Percentiles rank a stretch among this genome's conserved stretches.
These are phyloP conservation scores for Hippocampus kuda DNA, from an alignment of 2,797 vertebrate genomes.

Conservation along the genomic window DNA sequence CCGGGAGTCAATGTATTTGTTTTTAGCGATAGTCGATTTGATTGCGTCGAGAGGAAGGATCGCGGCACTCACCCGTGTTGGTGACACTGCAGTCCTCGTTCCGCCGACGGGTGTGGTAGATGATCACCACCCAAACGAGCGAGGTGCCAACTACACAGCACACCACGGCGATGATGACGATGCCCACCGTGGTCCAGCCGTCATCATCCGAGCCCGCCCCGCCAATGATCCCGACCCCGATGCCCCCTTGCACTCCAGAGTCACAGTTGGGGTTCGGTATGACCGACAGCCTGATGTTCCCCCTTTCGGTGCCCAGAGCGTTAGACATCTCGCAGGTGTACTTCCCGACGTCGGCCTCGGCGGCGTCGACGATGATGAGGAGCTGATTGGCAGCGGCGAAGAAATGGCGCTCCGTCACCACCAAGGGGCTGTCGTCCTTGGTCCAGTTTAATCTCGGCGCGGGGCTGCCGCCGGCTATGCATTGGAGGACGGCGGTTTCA, in stretches of 20 bases:
- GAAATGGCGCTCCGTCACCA: conserved; percentile 89
- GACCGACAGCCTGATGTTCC: conserved; percentile 79
- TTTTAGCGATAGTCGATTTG: too few relatives aligned
- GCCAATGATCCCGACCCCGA: conserved; percentile 7
- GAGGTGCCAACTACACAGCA: conserved; percentile 98
- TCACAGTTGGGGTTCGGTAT: conserved; percentile 89
- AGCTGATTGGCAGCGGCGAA: conserved; percentile 94
- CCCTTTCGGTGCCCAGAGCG: conserved; percentile 83
- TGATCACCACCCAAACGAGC: conserved; percentile 96
- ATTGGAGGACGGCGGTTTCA: conserved; percentile 90
- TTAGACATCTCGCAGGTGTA: conserved; percentile 98
- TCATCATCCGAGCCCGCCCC: conserved; percentile 67
- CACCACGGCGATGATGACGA: conserved; percentile 95
- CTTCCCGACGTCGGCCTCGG: conserved; percentile 79
- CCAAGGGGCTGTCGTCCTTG: conserved; percentile 85
- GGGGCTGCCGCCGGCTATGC: conserved; percentile 90
- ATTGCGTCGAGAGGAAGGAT: not conserved
- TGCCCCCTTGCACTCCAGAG: conserved; percentile 61
- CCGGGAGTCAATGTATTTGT: too few relatives aligned
- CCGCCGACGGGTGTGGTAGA: conserved; percentile 91
- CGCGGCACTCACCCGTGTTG: conserved; percentile 73
- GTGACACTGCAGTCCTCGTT: conserved; percentile 93
- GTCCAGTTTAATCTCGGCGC: conserved; percentile 89
- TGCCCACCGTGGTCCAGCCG: conserved; percentile 89
- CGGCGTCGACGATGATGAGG: conserved; percentile 88